Base-by-base conservation (phyloP, 2,888 invertebrate genomes). In the Drosophila rellima region DNA sequence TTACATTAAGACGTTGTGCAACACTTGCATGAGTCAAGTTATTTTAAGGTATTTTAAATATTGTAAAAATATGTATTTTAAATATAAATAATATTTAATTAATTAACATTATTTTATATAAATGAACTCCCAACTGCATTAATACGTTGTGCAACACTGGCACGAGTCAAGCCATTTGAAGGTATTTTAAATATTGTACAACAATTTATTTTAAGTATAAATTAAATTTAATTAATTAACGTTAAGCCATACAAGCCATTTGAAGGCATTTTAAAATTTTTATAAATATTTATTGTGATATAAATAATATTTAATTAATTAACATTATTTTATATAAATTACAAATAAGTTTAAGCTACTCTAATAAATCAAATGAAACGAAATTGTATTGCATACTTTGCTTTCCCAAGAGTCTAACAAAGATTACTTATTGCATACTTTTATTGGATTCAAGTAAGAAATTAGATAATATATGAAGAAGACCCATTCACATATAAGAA, bases 351-450 rank as follows among this genome's bases (percentile, higher is more conserved):
- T 26, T 7, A 26, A 26, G 7, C 7, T 7, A 26, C 26, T 26
- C 6, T 23, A 2, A 26, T 26, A 26, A 26, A 26, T 7, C n/a
- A n/a, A n/a, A n/a, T 26, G 0, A 2, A 26, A 26, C 26, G 6
- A 26, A 51, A 51, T 11, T 15, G 2, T 20, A 55, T 55, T 33
- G 31, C 42, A 55, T 55, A 55, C 55, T 33, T 55, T 44, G 17
- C 15, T 20, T 31, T 11, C 15, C 2, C 2, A 3, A 26, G 10
- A 40, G 15, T 26, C n/a, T n/a, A n/a, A n/a, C n/a, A n/a, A n/a
- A n/a, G 6, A 33, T 40, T 17, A 2, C 11, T 7, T 13, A 40
- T 42, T 48, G 60, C 51, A 44, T 51, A 60, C 42, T 50, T 59
- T 50, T 33, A 23, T 13, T 15, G 20, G 7, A 2, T 3, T 39